phyloP scores from a whole-genome alignment of 2,888 invertebrate genomes.

The Apamea crenata region DNA sequence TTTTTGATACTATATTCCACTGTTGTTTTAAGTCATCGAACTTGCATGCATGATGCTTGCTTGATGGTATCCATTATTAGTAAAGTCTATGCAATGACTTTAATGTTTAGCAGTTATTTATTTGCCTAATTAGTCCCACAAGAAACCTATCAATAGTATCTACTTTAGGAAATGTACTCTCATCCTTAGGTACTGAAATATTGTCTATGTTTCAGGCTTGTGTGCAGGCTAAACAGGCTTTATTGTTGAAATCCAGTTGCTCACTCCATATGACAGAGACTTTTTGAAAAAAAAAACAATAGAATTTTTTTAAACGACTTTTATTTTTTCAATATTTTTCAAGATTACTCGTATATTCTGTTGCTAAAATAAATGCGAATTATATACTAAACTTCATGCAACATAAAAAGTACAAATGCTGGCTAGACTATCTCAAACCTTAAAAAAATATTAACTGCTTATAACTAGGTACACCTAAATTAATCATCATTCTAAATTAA shows the following conservation, averaged over 20 bases:
- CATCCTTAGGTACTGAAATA: not conserved
- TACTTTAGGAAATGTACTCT: too few relatives aligned
- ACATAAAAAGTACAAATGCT: not conserved
- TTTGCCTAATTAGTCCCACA: not conserved
- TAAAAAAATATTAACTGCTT: not conserved
- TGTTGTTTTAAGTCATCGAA: not conserved
- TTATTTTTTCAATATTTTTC: not conserved
- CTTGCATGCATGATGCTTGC: not conserved
- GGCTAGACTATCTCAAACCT: not conserved
- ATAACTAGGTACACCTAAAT: not conserved
- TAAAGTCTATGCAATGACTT: not conserved
- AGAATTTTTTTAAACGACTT: not conserved
- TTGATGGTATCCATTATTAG: too few relatives aligned
- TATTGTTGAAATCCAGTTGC: not conserved
- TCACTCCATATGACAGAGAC: not conserved
- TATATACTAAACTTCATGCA: not conserved
- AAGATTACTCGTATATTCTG: not conserved
- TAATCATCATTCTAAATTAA: slow-evolving; percentile 13
- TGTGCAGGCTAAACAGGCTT: not conserved
- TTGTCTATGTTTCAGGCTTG: not conserved
- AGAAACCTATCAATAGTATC: not conserved
- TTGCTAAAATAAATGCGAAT: slow-evolving; percentile 3
- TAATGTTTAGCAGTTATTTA: not conserved
- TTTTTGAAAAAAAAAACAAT: not conserved
- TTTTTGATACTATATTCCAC: not conserved